phyloP scores from a whole-genome alignment of 2,797 vertebrate species.

The Muscicapa striata region DNA sequence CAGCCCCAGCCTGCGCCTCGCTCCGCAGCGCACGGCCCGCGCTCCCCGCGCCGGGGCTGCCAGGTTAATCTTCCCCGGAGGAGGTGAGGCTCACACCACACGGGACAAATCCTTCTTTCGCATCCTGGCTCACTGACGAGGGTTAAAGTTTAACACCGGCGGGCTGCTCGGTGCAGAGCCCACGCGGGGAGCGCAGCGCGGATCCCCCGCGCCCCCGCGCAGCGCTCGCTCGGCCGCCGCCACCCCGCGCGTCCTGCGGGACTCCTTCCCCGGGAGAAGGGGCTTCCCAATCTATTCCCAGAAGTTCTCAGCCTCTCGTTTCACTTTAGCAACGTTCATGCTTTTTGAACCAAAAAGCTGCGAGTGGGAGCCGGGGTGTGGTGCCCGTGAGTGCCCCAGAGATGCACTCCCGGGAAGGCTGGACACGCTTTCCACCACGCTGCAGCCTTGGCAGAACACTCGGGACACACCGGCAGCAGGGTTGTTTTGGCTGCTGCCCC shows the following conservation, averaged over 20 bases:
- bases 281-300: not conserved
- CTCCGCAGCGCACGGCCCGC: not conserved
- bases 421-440: not conserved
- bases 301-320: not conserved
- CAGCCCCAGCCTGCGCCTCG: not conserved
- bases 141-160: not conserved
- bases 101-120: not conserved
- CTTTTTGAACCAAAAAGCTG: not conserved
- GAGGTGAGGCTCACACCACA: not conserved
- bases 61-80: not conserved
- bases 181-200: not conserved
- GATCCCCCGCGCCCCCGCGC: not conserved
- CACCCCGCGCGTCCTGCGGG: not conserved
- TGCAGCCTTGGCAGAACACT: not conserved
- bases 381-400: not conserved
- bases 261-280: not conserved
- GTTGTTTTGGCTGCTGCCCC: not conserved
- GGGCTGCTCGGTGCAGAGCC: not conserved
- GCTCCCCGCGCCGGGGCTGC: not conserved
- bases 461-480: not conserved
- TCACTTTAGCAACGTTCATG: not conserved
- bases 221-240: not conserved
- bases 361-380: accelerated
- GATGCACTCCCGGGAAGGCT: accelerated
- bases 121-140: not conserved